Conservation (phyloP, 2,888 invertebrate species). For the Protophormia terraenovae region DNA sequence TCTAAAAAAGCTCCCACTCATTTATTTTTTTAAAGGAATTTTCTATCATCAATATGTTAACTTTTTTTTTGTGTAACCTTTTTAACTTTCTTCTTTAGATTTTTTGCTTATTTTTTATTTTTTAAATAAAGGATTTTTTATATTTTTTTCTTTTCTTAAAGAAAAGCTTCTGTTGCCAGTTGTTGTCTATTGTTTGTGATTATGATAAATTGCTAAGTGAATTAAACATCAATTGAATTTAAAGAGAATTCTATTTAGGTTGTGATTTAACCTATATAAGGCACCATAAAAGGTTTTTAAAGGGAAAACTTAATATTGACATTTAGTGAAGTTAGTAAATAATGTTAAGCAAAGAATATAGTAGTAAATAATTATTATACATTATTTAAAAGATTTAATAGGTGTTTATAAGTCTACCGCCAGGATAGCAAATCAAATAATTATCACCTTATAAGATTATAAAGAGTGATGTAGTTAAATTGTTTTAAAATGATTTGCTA, state of each 20-base stretch:
- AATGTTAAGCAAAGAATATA: neutral
- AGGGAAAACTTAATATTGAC: too few relatives aligned
- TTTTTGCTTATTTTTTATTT: neutral
- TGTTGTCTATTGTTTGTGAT: conserved; percentile 63
- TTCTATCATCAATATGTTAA: conserved; percentile 33
- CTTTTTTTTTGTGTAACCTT: conserved; percentile 25
- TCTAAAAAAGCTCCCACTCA: conserved; percentile 1
- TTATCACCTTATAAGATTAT: neutral
- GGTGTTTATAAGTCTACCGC: neutral
- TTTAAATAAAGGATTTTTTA: conserved; percentile 14
- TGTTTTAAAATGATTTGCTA: neutral
- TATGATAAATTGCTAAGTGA: conserved; percentile 71
- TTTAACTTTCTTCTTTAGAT: conserved; percentile 50
- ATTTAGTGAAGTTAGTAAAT: too few relatives aligned
- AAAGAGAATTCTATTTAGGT: conserved; percentile 42
- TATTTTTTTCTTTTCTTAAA: neutral
- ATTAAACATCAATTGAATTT: conserved; percentile 55
- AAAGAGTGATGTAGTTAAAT: neutral
- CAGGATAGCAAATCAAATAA: neutral
- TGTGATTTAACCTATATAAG: conserved; percentile 47
- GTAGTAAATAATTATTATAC: conserved; percentile 13
- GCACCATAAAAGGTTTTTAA: conserved; percentile 38
- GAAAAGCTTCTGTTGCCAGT: conserved; percentile 34
- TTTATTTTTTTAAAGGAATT: conserved; percentile 14
- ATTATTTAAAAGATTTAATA: neutral